Base-by-base conservation (phyloP, 2,797 vertebrate genomes). In the Botia almorhae region DNA sequence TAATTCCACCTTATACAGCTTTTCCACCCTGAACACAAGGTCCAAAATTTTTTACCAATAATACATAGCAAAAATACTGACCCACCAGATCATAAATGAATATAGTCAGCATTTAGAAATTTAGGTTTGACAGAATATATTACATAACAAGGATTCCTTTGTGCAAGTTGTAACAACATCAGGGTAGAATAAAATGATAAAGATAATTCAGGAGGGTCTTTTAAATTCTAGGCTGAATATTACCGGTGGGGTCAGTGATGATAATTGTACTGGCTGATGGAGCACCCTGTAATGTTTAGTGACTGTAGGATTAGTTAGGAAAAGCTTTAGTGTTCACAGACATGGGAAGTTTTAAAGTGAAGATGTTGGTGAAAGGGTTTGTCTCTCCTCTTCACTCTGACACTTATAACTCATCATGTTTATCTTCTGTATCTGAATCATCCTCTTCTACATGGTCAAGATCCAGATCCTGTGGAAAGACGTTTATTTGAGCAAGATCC, bases 381-480 rank as follows among this genome's bases (percentile, higher is more conserved):
- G 75, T 89, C 90, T 91, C 88, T 88, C 84, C 84, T 85, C 82
- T 82, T 71, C 56, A 51, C 50, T 29, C 76, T 82, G 78, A 50
- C 83, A 67, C 85, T 95, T 95, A 99, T 91, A 99, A 95, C 88
- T 99, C 98, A 21, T 98, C 97, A 55, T 97, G 95, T 55, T 90
- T 93, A 0, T 95, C 96, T 69, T 97, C 96, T 4, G 92, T 87
- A 1, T 98, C 97, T 2, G 96, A 96, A 13, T 97, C 95, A 0
- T 91, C 92, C 0, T 93, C 94, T 12, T 88, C 96, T 1, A 92
- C 50, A 39, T 97, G 96, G 3, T 95, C 96, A 19, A 97, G 83
- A 74, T 96, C 97, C 95, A 72, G 63, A 75, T 83, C 84, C 86
- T 87, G 55, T 96, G 86, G 16, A 43, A 19, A 81, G 5, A 19